phyloP scores from a whole-genome alignment of 2,888 invertebrate species.

The Notodonta ziczac region DNA sequence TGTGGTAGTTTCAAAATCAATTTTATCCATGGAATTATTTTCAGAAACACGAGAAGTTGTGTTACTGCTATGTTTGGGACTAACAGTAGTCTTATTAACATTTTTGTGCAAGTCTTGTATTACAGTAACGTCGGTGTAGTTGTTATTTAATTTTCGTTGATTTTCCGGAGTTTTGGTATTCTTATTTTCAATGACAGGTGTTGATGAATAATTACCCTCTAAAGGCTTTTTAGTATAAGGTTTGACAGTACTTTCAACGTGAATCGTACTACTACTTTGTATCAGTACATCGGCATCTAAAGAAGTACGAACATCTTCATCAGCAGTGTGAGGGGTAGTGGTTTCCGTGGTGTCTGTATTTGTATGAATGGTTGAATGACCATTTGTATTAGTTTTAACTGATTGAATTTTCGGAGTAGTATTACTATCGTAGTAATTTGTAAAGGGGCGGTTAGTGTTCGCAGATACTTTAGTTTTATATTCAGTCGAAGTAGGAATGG shows the following conservation, averaged over 20 bases:
- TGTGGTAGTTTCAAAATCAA: not conserved
- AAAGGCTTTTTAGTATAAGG: conserved; percentile 49
- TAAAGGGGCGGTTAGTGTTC: not conserved
- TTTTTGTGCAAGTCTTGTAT: conserved; percentile 32
- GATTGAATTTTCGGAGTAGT: conserved; percentile 11
- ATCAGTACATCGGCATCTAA: conserved; percentile 59
- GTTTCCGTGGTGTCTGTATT: conserved; percentile 9
- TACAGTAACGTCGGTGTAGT: conserved; percentile 55
- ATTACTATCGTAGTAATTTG: conserved; percentile 10
- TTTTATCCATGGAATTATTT: not conserved
- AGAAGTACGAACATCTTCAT: conserved; percentile 41
- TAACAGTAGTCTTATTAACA: conserved; percentile 16
- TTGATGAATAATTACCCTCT: conserved; percentile 47
- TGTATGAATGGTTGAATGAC: conserved; percentile 7
- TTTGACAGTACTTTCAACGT: conserved; percentile 66
- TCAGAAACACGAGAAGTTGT: not conserved
- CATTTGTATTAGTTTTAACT: conserved; percentile 10
- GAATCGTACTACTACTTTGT: conserved; percentile 68
- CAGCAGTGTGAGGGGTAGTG: conserved; percentile 26
- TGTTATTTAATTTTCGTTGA: conserved; percentile 70
- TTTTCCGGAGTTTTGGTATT: conserved; percentile 76
- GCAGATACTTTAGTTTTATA: not conserved
- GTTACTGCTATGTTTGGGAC: not conserved
- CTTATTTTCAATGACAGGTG: conserved; percentile 62
- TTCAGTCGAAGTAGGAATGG: not conserved